Conservation (phyloP, 2,113 vertebrate species). For the Pogona vitticeps region DNA sequence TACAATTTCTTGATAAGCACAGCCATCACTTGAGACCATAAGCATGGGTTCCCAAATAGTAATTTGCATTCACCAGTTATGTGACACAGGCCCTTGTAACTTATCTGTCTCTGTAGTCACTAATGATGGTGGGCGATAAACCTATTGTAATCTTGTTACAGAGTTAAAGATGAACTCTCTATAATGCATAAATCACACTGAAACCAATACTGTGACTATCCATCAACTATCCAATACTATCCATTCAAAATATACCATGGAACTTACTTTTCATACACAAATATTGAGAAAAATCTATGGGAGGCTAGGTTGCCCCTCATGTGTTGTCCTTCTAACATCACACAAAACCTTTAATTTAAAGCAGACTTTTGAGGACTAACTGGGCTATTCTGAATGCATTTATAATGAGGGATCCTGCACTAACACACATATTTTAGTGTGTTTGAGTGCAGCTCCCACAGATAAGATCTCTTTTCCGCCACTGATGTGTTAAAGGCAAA, state of each 20-base stretch:
- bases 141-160: neutral
- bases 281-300: no score
- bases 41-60: neutral
- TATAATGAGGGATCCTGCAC: no score
- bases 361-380: no score
- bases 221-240: neutral
- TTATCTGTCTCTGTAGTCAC: neutral
- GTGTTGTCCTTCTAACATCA: no score
- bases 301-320: no score
- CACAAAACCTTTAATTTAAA: no score
- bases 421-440: no score
- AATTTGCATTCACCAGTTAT: neutral
- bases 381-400: no score
- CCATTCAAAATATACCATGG: neutral
- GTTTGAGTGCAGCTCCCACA: neutral
- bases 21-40: neutral
- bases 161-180: neutral
- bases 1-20: neutral
- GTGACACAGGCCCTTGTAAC: neutral
- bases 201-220: slow-evolving; percentile 3
- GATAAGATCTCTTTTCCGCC: neutral
- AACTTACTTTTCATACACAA: neutral
- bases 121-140: neutral
- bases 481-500: neutral
- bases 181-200: neutral